A percentile compares a stretch with the other conserved stretches of the same genome.
phyloP scores from a whole-genome alignment of 2,797 vertebrate genomes.

The Pipistrellus pipistrellus region DNA sequence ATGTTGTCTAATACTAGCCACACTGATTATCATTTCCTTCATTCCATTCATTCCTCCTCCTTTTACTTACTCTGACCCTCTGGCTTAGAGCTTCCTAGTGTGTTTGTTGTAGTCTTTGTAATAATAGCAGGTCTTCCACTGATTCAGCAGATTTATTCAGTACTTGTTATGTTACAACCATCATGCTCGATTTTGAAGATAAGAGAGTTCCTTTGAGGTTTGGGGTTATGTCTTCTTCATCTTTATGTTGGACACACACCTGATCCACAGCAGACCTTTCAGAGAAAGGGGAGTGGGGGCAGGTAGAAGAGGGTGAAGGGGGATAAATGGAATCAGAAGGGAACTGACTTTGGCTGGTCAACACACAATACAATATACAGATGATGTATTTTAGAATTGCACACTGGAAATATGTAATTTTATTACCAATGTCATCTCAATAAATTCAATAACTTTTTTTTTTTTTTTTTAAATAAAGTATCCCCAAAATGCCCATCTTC shows the following conservation, averaged over 20 bases:
- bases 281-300: background rate
- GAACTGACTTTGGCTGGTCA: background rate
- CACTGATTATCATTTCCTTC: background rate
- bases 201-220: background rate
- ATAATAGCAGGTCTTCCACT: background rate
- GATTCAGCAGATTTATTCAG: constrained; percentile 23
- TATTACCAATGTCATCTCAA: background rate
- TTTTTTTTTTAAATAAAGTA: background rate
- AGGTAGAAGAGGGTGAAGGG: background rate
- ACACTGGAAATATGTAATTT: background rate
- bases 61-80: constrained; percentile 29
- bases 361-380: background rate
- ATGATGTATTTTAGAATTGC: background rate
- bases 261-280: background rate
- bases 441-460: background rate
- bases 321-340: background rate
- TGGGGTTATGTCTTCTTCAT: background rate
- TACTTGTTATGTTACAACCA: background rate
- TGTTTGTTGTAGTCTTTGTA: background rate
- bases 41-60: background rate
- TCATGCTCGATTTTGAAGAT: background rate
- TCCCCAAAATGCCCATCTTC: background rate
- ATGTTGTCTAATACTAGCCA: background rate
- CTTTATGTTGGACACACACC: background rate
- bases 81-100: background rate